Base-by-base conservation (phyloP, 1,140 invertebrate genomes). In the Hypothenemus hampei region DNA sequence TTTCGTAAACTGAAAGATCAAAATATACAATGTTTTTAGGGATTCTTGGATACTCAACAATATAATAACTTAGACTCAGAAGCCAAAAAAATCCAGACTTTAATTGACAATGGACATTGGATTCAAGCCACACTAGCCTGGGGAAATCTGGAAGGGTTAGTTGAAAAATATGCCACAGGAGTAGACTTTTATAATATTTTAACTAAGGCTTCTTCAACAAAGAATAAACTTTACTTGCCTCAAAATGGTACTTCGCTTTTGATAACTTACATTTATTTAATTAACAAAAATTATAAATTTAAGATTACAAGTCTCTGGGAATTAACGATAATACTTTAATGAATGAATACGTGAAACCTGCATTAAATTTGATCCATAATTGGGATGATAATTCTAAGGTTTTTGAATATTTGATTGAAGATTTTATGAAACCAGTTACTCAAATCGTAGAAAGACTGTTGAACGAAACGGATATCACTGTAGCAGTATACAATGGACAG, bases 351-450 rank as follows among this genome's bases (percentile, higher is more conserved):
- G 83, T 90, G 1, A 84, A 79, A 55, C 48, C 78, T 41, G 80
- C 80, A 5, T 72, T 91, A 0, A 69, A 63, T n/a, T 67, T 73
- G 36, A 78, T 83, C 0, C 69, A 60, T 5, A 89, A 84, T 79
- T 91, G 86, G 82, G 81, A 79, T 29, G 66, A 61, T 4, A 81
- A 84, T 62, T 77, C 78, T 4, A 57, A 58, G 3, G 88, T 92
- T 0, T 91, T 91, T 68, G 50, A 64, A 24, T 69, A 65, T 10
- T 77, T 89, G 20, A 57, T 48, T 13, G 78, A 57, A 15, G 90
- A 93, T 66, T 93, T 93, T 62, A 93, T 93, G 89, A 89, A 87
- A 66, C 86, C 89, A 10, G 87, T 87, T 19, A 80, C 82, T 8
- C 65, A 83, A 36, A 75, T 82, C 63, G 89, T 91, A 72, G 80